Percentiles rank a stretch among this genome's conserved stretches.
These are phyloP conservation scores for Sebastes hubbsi DNA, from an alignment of 2,797 vertebrate genomes.

Conservation along the genomic window DNA sequence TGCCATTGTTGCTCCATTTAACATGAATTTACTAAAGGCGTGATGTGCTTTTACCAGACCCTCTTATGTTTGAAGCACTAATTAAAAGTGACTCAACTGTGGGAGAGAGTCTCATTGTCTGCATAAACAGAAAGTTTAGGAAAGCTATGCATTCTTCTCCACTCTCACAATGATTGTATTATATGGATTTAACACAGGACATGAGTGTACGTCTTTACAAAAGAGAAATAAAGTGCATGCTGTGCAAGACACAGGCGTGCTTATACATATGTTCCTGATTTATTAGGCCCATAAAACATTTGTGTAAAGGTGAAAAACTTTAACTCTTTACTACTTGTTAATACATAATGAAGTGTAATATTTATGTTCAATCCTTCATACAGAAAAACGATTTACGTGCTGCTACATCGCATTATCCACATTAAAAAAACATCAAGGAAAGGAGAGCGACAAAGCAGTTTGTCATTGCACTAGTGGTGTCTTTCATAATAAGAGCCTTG, in stretches of 20 bases:
- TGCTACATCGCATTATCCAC: constrained; percentile 20
- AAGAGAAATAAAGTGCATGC: not conserved
- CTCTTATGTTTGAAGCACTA: constrained; percentile 36
- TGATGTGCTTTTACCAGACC: constrained; percentile 6
- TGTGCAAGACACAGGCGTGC: not conserved
- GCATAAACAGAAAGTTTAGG: not conserved
- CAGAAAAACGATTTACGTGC: not conserved
- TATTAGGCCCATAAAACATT: not conserved
- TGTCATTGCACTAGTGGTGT: not conserved
- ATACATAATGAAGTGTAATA: constrained; percentile 1
- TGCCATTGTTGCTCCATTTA: constrained; percentile 32
- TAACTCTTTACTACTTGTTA: not conserved
- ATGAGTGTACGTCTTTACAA: not conserved
- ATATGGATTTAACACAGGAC: not conserved
- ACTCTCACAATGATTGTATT: not conserved
- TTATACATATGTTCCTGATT: not conserved
- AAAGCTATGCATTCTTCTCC: constrained; percentile 16
- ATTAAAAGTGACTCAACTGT: constrained; percentile 27
- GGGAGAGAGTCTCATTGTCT: constrained; percentile 22
- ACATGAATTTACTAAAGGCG: constrained; percentile 23
- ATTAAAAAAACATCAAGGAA: constrained; percentile 26
- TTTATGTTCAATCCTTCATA: constrained; percentile 11
- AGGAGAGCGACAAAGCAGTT: not conserved
- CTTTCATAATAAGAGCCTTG: constrained; percentile 9
- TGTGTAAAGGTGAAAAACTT: not conserved